These are phyloP conservation scores for Ciona savignyi DNA, from an alignment of 23 tunicate genomes.

Conservation along the genomic window DNA sequence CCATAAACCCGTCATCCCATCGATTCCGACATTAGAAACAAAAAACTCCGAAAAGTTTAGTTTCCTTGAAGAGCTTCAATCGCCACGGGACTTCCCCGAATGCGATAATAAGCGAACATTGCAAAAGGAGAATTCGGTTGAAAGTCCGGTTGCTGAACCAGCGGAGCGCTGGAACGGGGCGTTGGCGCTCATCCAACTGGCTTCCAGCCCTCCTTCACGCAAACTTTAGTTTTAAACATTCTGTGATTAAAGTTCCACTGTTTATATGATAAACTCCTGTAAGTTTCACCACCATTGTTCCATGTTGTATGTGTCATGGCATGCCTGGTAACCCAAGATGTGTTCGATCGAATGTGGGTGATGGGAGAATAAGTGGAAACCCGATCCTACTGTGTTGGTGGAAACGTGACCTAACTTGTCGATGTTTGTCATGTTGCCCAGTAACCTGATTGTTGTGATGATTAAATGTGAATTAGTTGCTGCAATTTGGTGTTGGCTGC, in stretches of 20 bases:
- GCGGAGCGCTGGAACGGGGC: conserved; percentile 76
- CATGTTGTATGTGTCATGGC: background rate
- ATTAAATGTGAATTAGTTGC: too few relatives aligned
- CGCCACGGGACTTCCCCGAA: background rate
- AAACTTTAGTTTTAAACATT: background rate
- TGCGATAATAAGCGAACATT: background rate
- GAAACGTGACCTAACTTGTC: too few relatives aligned
- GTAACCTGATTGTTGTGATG: background rate
- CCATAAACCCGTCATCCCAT: background rate
- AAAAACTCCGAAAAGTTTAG: conserved; percentile 14
- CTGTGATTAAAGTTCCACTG: conserved; percentile 5
- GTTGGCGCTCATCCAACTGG: conserved; percentile 74
- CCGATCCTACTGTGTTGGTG: too few relatives aligned
- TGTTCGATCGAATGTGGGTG: too few relatives aligned
- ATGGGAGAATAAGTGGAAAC: too few relatives aligned
- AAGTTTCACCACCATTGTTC: background rate
- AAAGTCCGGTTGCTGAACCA: conserved; percentile 11
- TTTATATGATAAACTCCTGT: background rate
- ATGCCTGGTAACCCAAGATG: background rate
- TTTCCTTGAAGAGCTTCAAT: conserved; percentile 41
- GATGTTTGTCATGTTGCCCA: background rate
- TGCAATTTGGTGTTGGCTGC: background rate
- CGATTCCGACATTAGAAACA: background rate
- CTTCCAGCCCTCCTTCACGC: conserved; percentile 72
- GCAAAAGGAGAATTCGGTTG: background rate